Base-by-base conservation (phyloP, 2,888 invertebrate genomes). In the Gnatocerus cornutus region DNA sequence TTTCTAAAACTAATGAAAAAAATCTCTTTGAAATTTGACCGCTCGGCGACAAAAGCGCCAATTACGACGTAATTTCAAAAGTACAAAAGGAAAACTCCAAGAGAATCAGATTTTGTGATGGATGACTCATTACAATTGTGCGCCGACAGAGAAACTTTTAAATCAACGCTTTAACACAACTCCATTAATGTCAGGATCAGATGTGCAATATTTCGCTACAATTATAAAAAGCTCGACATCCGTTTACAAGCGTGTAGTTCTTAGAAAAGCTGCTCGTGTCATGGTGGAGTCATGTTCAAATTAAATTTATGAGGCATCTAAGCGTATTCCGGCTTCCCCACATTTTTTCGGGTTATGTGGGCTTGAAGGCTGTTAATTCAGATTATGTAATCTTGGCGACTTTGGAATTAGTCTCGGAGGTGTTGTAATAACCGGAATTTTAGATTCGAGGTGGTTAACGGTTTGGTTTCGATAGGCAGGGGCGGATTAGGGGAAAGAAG, bases 201-300 rank as follows among this genome's bases (percentile, higher is more conserved):
- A 37, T 16, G 62, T 21, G 50, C 50, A 12, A 50, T 62, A 62
- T 62, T 39, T 39, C 48, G 59, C 14, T 37, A 41, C 50, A 62
- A 62, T 62, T 62, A 62, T 39, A 62, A 62, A 62, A 62, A 62
- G 59, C 46, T 59, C 46, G 7, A 59, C 46, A 59, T 59, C 59
- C 62, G 50, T 37, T 62, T 61, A 45, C 46, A 48, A 33, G 10
- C 58, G 27, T 58, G 58, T 58, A 43, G 27, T 43, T 58, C 29
- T 43, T 43, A 58, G 43, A 58, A n/a, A 43, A 58, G 43, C 43
- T 58, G 58, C n/a, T 37, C 7, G 39, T 55, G 53, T 55, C 53
- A 21, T 33, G 33, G 33, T 33, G n/a, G 6, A 33, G 33, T 33
- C 33, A n/a, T 33, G 33, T 33, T 33, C 2, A n/a, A 33, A 33